Base-by-base conservation (phyloP, 2,888 invertebrate species). In the Drosophila formosana region DNA sequence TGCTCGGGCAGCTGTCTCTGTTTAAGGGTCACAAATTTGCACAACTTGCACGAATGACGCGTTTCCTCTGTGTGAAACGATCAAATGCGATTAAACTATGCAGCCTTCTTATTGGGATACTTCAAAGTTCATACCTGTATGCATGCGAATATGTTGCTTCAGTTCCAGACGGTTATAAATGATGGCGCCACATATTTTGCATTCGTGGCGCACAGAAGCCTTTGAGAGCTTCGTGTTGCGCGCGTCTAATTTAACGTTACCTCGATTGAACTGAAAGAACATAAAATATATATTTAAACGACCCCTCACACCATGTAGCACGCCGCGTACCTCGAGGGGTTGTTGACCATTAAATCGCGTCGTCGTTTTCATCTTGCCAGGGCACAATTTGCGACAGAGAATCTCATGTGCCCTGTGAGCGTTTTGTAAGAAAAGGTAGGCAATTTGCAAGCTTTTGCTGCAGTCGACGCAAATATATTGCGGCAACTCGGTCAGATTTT, bases 371-470 rank as follows among this genome's bases (percentile, higher is more conserved):
- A 51, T 13, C 30, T 72, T 80, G 0, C 55, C 56, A 0, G 87
- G 76, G 41, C 78, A 76, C 11, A 87, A 28, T 25, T 82, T 82
- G 11, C 81, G 81, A 41, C 84, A 80, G 13, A 91, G 74, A 45
- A 91, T 75, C 46, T 91, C 89, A 37, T 91, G 90, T 1, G 91
- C 90, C n/a, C 82, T 80, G 34, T 78, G 30, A 3, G 87, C 81
- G 55, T 90, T 91, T 53, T 88, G 77, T 46, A 90, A 78, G 52
- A 91, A 91, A 53, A 82, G 86, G 52, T 91, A 91, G 0, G 90
- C 65, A 2, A 91, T 82, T 67, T 90, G 89, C 39, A 91, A 55
- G 3, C 86, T 86, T 13, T 87, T 82, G 23, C 86, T 85, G 58
- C 91, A 91, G 1, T 89, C 89, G 1, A 75, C 55, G 52, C 91